Percentiles rank a stretch among this genome's conserved stretches.
Evolutionary conservation across 2,113 vertebrate genomes (phyloP).

Genomic region (Tupaia chinensis): DNA sequence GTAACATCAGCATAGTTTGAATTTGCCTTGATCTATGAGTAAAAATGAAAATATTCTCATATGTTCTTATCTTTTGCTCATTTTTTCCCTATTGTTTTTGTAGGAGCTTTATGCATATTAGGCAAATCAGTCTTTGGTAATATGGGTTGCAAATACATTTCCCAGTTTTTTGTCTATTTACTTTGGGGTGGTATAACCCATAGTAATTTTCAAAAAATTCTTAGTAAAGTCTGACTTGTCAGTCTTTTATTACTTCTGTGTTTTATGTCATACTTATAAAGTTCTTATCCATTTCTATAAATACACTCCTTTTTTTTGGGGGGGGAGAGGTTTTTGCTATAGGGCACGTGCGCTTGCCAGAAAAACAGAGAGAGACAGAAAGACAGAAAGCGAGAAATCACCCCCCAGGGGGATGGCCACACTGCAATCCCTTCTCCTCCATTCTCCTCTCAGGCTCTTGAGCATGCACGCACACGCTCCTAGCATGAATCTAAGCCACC

Average conservation of each 20-base stretch:
- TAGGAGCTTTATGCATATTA: background rate
- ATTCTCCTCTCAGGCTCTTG: too few species aligned
- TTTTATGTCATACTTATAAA: background rate
- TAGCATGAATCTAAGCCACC: too few species aligned
- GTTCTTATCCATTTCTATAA: background rate
- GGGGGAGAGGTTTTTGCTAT: too few species aligned
- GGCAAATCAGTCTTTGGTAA: background rate
- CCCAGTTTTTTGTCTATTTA: background rate
- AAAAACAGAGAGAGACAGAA: too few species aligned
- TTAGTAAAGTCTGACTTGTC: background rate
- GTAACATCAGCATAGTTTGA: background rate
- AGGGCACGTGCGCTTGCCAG: too few species aligned
- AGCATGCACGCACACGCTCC: too few species aligned
- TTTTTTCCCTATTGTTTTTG: conserved; percentile 22
- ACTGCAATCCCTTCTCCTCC: too few species aligned
- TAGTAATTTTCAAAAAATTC: background rate
- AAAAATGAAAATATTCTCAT: background rate
- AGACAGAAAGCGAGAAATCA: too few species aligned
- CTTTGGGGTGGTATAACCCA: background rate
- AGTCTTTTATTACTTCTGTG: background rate
- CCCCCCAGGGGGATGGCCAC: too few species aligned
- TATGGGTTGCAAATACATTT: background rate
- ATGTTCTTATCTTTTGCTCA: background rate
- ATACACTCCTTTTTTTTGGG: background rate
- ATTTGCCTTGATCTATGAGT: background rate